These are phyloP conservation scores for Atethmia centrago DNA, from an alignment of 2,888 invertebrate genomes.

Conservation along the genomic window DNA sequence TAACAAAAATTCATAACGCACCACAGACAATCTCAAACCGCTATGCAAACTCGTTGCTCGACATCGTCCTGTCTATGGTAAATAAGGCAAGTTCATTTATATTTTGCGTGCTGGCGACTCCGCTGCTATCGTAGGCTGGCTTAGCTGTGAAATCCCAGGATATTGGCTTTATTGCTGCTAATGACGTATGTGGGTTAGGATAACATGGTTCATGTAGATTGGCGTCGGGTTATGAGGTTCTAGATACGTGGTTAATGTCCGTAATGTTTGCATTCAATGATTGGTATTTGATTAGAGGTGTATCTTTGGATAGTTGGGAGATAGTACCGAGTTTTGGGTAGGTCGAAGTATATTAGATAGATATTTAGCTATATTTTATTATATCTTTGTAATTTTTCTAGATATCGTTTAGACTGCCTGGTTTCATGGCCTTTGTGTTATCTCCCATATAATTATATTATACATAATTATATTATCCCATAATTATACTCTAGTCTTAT, in stretches of 20 bases:
- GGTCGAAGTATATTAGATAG: background rate
- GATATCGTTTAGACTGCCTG: no score
- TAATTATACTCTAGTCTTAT: no score
- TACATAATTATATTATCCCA: no score
- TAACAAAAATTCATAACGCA: constrained; percentile 13
- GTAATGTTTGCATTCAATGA: constrained; percentile 30
- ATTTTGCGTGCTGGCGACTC: constrained; percentile 31
- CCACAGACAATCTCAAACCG: constrained; percentile 24
- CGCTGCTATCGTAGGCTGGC: background rate
- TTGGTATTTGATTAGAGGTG: constrained; percentile 27
- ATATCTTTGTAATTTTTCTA: background rate
- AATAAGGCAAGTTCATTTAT: constrained; percentile 43
- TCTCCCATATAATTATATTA: background rate
- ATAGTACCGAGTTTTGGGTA: background rate
- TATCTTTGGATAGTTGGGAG: constrained; percentile 13
- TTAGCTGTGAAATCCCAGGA: constrained; percentile 41
- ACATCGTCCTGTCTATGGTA: constrained; percentile 22
- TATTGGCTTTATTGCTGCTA: constrained; percentile 43
- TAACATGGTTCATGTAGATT: constrained; percentile 39
- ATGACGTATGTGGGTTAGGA: constrained; percentile 29
- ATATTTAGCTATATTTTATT: background rate
- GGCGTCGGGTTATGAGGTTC: background rate
- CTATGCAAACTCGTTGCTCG: constrained; percentile 44
- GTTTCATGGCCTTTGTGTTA: background rate
- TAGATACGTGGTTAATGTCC: constrained; percentile 7